Conservation (phyloP, 2,113 vertebrate species). For the Vicugna pacos region DNA sequence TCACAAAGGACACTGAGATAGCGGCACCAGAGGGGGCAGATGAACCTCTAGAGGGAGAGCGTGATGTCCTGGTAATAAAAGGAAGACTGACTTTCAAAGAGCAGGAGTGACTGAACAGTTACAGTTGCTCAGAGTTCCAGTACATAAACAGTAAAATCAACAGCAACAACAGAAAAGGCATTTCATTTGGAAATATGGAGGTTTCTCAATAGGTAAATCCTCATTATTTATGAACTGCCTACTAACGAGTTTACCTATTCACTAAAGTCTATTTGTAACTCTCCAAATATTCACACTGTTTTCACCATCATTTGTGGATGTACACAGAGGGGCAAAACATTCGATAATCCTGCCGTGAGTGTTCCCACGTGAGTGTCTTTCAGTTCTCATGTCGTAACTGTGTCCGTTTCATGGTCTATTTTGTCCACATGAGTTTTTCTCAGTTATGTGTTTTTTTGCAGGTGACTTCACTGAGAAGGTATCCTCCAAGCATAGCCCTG, state of each 20-base stretch:
- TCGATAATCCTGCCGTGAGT: not conserved
- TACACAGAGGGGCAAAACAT: not conserved
- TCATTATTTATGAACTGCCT: not conserved
- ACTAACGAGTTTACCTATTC: not conserved
- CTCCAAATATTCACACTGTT: not conserved
- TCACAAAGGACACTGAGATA: not conserved
- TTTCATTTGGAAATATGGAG: not conserved
- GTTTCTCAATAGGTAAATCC: not conserved
- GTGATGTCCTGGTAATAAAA: not conserved
- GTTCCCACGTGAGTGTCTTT: not conserved
- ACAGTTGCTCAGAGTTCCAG: not conserved
- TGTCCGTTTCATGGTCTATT: not conserved
- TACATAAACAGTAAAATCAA: not conserved
- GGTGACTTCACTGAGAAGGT: not conserved
- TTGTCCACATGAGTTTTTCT: not conserved
- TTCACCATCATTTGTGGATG: not conserved
- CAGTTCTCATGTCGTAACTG: not conserved
- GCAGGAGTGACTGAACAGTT: accelerated
- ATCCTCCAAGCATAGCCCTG: not conserved
- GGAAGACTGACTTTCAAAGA: not conserved
- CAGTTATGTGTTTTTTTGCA: not conserved
- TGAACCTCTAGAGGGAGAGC: not conserved
- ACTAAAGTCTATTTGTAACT: not conserved
- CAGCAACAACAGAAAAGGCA: not conserved
- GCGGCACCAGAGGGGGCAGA: accelerated